Evolutionary conservation across 2,797 vertebrate species (phyloP).

Genomic region (Mycteria americana): DNA sequence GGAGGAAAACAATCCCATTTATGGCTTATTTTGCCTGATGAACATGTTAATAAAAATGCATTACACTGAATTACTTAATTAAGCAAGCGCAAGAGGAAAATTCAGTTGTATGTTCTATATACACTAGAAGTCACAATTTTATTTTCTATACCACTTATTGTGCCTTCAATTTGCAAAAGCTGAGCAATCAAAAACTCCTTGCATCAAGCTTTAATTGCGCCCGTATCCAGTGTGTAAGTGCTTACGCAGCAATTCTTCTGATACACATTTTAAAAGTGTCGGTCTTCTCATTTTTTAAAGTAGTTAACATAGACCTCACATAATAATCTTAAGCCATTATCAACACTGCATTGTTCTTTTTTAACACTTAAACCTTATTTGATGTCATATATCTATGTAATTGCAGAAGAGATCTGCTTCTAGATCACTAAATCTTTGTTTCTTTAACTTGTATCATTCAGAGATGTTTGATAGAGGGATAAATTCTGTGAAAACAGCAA

Average conservation of each 20-base stretch:
- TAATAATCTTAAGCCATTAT: constrained; percentile 26
- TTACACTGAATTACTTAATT: constrained; percentile 56
- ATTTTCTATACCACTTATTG: constrained; percentile 45
- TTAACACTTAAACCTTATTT: neutral
- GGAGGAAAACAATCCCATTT: neutral
- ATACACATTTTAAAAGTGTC: constrained; percentile 41
- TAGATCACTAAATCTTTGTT: neutral
- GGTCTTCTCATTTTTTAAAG: constrained; percentile 42
- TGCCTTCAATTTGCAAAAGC: constrained; percentile 54
- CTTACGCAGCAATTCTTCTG: constrained; percentile 52
- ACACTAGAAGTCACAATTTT: constrained; percentile 32
- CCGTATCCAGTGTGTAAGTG: constrained; percentile 2
- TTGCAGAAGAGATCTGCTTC: neutral
- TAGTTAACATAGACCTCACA: constrained; percentile 48
- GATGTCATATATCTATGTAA: neutral
- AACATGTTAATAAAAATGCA: constrained; percentile 26
- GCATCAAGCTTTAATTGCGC: constrained; percentile 56
- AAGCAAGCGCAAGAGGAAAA: constrained; percentile 49
- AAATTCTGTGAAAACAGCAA: neutral
- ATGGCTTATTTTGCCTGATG: neutral
- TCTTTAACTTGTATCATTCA: neutral
- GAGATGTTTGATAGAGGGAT: neutral
- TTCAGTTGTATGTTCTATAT: constrained; percentile 33
- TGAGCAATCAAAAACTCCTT: constrained; percentile 64
- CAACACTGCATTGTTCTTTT: constrained; percentile 4